These are phyloP conservation scores for Gymnocephalus cernua DNA, from an alignment of 2,113 vertebrate genomes.

Conservation along the genomic window DNA sequence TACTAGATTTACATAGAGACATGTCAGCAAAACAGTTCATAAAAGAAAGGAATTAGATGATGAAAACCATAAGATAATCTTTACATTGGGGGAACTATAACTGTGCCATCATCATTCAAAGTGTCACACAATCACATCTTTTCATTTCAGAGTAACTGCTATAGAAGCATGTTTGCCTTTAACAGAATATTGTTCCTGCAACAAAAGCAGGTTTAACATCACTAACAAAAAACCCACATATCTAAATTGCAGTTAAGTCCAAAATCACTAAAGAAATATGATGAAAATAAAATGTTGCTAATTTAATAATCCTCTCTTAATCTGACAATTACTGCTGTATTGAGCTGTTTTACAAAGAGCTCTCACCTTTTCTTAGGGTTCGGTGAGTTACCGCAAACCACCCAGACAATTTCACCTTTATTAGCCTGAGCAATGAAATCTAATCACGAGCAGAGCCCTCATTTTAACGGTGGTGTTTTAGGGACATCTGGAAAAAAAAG, in stretches of 20 bases:
- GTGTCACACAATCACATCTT: not conserved
- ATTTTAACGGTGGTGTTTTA: conserved; percentile 5
- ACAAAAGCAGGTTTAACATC: not conserved
- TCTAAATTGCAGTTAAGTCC: not conserved
- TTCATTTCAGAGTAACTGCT: not conserved
- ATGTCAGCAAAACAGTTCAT: not conserved
- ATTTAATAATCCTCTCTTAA: not conserved
- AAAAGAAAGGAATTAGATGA: not conserved
- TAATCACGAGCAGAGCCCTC: conserved; percentile 4
- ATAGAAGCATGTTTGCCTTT: not conserved
- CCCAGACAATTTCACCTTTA: conserved; percentile 14
- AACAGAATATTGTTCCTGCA: not conserved
- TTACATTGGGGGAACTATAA: not conserved
- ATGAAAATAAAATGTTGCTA: not conserved
- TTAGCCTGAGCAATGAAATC: not conserved
- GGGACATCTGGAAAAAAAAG: not conserved
- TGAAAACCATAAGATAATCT: not conserved
- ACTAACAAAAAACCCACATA: not conserved
- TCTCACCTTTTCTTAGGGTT: conserved; percentile 2
- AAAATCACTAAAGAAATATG: not conserved
- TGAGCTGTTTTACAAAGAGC: not conserved
- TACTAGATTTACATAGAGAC: not conserved
- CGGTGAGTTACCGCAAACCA: conserved; percentile 2
- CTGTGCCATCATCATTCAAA: not conserved
- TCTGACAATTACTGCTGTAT: conserved; percentile 2